phyloP scores from a whole-genome alignment of 2,888 invertebrate genomes.

The Prosapia bicincta region DNA sequence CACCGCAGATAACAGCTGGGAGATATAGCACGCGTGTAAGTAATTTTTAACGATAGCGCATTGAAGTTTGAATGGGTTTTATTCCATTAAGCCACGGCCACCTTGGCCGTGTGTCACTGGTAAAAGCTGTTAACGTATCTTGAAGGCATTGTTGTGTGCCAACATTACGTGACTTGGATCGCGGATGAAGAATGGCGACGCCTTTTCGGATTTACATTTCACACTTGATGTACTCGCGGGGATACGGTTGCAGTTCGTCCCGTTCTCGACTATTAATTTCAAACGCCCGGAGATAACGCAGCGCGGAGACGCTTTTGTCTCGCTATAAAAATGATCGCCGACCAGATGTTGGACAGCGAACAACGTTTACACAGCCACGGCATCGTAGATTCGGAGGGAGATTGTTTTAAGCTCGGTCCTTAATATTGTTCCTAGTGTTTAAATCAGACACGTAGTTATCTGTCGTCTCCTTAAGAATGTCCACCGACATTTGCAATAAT shows the following conservation, averaged over 20 bases:
- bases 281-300: background rate
- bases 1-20: background rate
- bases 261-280: background rate
- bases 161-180: background rate
- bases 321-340: background rate
- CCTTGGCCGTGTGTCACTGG: background rate
- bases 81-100: conserved; percentile 2
- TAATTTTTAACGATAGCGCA: conserved; percentile 2
- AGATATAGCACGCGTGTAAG: background rate
- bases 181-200: background rate
- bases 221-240: too few relatives aligned
- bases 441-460: background rate
- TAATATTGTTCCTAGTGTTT: background rate
- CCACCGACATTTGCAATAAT: too few relatives aligned
- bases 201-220: background rate
- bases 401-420: background rate
- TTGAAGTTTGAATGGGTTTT: background rate
- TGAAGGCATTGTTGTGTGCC: background rate
- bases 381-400: background rate
- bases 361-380: background rate
- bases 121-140: background rate
- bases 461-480: too few relatives aligned
- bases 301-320: too few relatives aligned
- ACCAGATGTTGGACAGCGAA: background rate
- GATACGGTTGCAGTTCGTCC: background rate